phyloP scores from a whole-genome alignment of 2,888 invertebrate genomes.

The Drosophila mercatorum region DNA sequence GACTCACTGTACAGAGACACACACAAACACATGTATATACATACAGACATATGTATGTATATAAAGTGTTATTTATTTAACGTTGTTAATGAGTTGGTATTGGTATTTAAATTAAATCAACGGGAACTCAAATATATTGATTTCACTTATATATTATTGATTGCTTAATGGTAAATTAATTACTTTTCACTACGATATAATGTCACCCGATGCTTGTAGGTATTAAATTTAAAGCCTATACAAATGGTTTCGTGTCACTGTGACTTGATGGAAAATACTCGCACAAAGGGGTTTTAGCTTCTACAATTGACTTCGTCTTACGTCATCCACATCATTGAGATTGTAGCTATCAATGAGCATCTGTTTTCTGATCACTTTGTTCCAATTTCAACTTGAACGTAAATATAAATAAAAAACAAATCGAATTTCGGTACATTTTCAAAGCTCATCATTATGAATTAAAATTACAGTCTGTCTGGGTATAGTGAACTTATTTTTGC shows the following conservation, averaged over 20 bases:
- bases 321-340: constrained; percentile 48
- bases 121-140: background rate
- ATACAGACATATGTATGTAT: background rate
- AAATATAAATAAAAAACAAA: background rate
- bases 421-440: background rate
- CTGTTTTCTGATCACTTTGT: constrained; percentile 19
- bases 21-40: background rate
- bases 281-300: constrained; percentile 21
- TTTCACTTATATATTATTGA: background rate
- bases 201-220: background rate
- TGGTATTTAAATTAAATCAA: background rate
- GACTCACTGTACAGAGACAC: background rate
- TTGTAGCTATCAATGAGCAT: constrained; percentile 33
- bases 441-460: background rate
- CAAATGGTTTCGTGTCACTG: constrained; percentile 27
- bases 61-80: background rate
- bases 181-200: background rate
- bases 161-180: background rate
- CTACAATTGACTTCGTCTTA: constrained; percentile 32
- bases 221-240: background rate
- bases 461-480: too few relatives aligned
- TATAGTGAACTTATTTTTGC: too few relatives aligned
- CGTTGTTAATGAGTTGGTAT: background rate
- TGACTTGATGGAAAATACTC: constrained; percentile 20
- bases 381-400: background rate